Conservation (phyloP, 1,140 invertebrate genomes). For the Brachystomella parvula region DNA sequence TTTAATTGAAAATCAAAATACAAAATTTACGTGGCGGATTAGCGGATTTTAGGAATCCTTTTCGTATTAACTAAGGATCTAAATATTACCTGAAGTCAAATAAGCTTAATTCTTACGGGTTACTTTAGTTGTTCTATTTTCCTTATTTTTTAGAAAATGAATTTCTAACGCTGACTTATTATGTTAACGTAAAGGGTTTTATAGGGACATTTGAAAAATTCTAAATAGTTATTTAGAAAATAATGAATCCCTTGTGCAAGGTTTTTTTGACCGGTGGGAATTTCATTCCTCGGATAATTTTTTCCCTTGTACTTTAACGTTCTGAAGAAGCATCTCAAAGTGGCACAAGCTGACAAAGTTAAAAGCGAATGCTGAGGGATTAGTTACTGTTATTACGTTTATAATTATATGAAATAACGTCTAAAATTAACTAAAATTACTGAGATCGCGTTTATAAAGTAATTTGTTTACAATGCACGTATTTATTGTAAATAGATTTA, state of each 20-base stretch:
- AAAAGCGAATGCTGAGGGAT: constrained; percentile 32
- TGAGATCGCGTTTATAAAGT: background rate
- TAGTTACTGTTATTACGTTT: background rate
- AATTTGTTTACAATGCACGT: too few relatives aligned
- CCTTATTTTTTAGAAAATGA: too few relatives aligned
- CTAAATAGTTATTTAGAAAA: too few relatives aligned
- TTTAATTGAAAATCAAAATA: background rate
- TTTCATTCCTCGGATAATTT: constrained; percentile 13
- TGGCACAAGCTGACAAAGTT: background rate
- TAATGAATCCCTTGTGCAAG: constrained; percentile 26
- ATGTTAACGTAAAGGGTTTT: background rate
- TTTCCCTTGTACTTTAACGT: constrained; percentile 34
- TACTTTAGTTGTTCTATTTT: too few relatives aligned
- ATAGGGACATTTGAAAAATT: too few relatives aligned
- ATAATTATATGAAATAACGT: background rate
- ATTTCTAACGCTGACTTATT: too few relatives aligned
- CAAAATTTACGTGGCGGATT: too few relatives aligned
- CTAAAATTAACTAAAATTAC: background rate
- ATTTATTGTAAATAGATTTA: too few relatives aligned
- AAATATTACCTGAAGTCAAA: too few relatives aligned
- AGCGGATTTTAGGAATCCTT: too few relatives aligned
- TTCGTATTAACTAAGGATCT: too few relatives aligned
- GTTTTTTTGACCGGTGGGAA: constrained; percentile 26
- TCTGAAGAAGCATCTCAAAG: background rate
- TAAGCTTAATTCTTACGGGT: too few relatives aligned